Conservation (phyloP, 2,797 vertebrate genomes). For the Arnoldichthys spilopterus region DNA sequence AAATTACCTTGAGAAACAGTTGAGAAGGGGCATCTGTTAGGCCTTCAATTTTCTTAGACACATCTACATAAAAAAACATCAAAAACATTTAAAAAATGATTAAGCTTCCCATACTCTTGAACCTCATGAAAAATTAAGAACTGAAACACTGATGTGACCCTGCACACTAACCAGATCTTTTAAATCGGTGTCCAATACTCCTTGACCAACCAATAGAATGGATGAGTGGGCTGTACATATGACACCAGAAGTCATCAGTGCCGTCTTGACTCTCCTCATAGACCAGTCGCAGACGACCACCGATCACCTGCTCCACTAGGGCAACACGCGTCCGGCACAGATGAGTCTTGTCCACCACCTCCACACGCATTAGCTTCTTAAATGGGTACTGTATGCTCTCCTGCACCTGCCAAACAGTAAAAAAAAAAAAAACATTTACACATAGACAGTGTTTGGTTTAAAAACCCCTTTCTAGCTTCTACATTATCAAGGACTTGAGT, state of each 20-base stretch:
- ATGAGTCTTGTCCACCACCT: constrained; percentile 98
- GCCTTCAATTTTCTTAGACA: constrained; percentile 93
- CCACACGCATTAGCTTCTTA: constrained; percentile 96
- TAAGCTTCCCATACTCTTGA: too few species aligned
- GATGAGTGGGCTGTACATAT: constrained; percentile 97
- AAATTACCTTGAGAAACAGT: constrained; percentile 91
- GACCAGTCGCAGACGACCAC: constrained; percentile 90
- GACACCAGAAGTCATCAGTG: constrained; percentile 98
- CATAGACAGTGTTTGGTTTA: not conserved
- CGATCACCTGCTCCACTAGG: constrained; percentile 93
- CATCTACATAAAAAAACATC: constrained; percentile 75
- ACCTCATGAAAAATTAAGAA: too few species aligned
- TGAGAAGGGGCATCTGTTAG: constrained; percentile 89
- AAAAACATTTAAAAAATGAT: not conserved
- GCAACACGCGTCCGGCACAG: constrained; percentile 96
- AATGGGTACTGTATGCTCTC: constrained; percentile 97
- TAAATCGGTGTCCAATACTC: constrained; percentile 97
- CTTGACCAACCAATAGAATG: constrained; percentile 97
- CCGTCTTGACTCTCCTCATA: constrained; percentile 96
- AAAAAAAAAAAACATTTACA: not conserved
- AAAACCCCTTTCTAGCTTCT: not conserved
- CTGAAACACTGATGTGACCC: not conserved
- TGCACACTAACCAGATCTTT: constrained; percentile 87
- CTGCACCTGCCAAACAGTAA: constrained; percentile 81
- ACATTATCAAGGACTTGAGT: not conserved